These are phyloP conservation scores for Marisa cornuarietis DNA, from an alignment of 1,140 invertebrate species.

Conservation along the genomic window DNA sequence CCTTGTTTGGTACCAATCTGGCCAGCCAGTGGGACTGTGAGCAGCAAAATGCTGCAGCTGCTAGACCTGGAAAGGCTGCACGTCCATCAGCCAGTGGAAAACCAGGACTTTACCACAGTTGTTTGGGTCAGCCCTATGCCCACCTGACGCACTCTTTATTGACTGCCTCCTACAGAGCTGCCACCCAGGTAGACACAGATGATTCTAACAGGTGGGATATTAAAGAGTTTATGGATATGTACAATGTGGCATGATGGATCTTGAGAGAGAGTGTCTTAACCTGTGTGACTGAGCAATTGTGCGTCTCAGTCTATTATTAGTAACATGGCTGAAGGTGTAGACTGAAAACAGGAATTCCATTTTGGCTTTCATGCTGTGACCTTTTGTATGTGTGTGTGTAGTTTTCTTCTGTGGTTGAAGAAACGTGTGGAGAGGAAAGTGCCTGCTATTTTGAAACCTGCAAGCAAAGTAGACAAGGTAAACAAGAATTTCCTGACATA, in stretches of 20 bases:
- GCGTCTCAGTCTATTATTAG: too few species aligned
- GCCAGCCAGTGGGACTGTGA: conserved; percentile 72
- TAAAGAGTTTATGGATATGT: too few species aligned
- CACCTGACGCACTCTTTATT: conserved; percentile 65
- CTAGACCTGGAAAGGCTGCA: conserved; percentile 48
- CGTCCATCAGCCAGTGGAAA: conserved; percentile 48
- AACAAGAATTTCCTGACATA: neutral
- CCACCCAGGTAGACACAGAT: conserved; percentile 26
- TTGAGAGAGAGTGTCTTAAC: too few species aligned
- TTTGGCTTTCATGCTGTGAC: conserved; percentile 4
- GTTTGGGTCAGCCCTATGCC: conserved; percentile 65
- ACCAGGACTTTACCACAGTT: conserved; percentile 66
- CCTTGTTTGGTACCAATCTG: conserved; percentile 83
- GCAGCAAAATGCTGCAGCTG: conserved; percentile 29
- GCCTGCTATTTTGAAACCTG: conserved; percentile 63
- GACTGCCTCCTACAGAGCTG: conserved; percentile 51
- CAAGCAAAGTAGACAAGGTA: conserved; percentile 64
- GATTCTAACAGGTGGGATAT: conserved; percentile 19
- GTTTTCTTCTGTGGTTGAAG: conserved; percentile 62
- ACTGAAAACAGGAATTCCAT: neutral
- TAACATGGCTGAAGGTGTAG: too few species aligned
- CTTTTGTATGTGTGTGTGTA: conserved; percentile 35
- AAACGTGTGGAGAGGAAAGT: conserved; percentile 65
- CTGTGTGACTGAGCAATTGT: too few species aligned
- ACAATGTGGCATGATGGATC: too few species aligned